phyloP scores from a whole-genome alignment of 2,797 vertebrate genomes.

The Pterois miles region DNA sequence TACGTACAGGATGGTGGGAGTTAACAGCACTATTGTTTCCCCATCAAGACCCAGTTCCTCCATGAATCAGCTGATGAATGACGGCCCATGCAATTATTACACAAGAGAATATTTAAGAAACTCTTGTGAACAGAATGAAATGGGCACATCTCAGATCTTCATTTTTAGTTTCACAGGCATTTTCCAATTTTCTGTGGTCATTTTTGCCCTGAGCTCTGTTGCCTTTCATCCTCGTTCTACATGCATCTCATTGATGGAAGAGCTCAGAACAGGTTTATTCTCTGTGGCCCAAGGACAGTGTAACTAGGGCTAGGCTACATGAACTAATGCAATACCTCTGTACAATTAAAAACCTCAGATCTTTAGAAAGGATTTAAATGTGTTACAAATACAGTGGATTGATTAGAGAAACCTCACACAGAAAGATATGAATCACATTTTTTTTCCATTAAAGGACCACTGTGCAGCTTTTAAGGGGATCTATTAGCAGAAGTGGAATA shows the following conservation, averaged over 20 bases:
- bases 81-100: not conserved
- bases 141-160: not conserved
- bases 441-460: no score
- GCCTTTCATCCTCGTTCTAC: not conserved
- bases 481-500: no score
- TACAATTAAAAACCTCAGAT: conserved; percentile 9
- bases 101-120: conserved; percentile 3
- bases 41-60: not conserved
- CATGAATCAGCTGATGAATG: conserved; percentile 13
- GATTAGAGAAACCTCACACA: not conserved
- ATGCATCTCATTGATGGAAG: not conserved
- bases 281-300: conserved; percentile 15
- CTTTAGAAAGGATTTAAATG: not conserved
- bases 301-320: not conserved
- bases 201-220: not conserved
- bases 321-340: not conserved
- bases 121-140: not conserved
- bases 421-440: no score
- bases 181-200: not conserved
- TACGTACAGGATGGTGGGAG: not conserved
- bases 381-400: not conserved
- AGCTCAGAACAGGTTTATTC: conserved; percentile 25
- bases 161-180: not conserved
- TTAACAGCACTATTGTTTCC: not conserved
- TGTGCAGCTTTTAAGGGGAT: not conserved